Conservation (phyloP, 2,113 vertebrate genomes). For the Engraulis encrasicolus region DNA sequence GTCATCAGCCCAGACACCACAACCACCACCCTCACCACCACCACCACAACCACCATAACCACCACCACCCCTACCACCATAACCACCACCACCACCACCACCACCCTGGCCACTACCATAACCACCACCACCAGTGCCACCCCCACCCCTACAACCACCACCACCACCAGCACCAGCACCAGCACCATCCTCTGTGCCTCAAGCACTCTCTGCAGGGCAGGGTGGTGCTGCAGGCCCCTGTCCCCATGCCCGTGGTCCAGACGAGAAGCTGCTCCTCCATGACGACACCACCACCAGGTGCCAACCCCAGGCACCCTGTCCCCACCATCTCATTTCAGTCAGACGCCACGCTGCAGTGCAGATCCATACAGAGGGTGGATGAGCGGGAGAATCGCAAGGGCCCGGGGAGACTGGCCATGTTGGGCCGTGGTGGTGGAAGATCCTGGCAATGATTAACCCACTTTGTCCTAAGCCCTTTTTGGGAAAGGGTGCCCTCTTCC, state of each 20-base stretch:
- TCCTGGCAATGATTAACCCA: constrained; percentile 69
- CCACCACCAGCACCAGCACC: constrained; percentile 65
- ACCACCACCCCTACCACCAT: no score
- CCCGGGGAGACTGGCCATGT: constrained; percentile 52
- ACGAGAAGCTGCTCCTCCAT: constrained; percentile 40
- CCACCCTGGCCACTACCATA: no score
- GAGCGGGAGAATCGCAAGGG: constrained; percentile 59
- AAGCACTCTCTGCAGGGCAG: constrained; percentile 65
- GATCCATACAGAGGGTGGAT: constrained; percentile 54
- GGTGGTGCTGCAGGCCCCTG: constrained; percentile 62
- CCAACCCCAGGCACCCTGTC: no score
- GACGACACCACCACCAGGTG: no score
- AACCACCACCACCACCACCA: no score
- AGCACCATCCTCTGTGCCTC: no score
- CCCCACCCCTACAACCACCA: constrained; percentile 51
- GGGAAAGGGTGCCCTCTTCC: no score
- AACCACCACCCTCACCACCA: no score
- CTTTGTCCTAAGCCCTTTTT: no score
- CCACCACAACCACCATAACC: no score
- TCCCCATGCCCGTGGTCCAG: constrained; percentile 42
- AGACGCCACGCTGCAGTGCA: constrained; percentile 63
- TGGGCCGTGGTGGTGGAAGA: constrained; percentile 60
- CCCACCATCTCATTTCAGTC: constrained; percentile 64
- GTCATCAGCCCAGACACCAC: no score
- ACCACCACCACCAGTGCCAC: no score